Conservation (phyloP, 2,113 vertebrate genomes). For the Ancistrus triradiatus region DNA sequence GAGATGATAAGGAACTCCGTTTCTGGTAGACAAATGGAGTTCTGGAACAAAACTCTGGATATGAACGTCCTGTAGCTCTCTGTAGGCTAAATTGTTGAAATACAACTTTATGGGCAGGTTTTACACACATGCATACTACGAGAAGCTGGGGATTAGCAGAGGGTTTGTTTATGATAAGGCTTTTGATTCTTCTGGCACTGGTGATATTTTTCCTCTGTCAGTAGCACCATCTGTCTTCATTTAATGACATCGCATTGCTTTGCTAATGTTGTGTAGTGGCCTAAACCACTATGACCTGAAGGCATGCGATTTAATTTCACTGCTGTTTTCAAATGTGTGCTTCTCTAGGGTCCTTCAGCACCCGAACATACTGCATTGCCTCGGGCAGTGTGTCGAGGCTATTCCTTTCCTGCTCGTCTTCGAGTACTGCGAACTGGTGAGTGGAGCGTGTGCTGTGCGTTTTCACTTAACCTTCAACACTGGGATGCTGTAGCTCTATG, state of each 20-base stretch:
- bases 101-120: no score
- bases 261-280: background rate
- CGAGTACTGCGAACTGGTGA: conserved; percentile 96
- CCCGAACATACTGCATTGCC: conserved; percentile 90
- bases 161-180: no score
- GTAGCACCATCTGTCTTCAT: conserved; percentile 48
- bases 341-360: conserved; percentile 75
- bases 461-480: no score
- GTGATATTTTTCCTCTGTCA: conserved; percentile 2
- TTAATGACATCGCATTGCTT: conserved; percentile 27
- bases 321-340: conserved; percentile 23
- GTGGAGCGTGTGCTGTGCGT: no score
- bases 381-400: conserved; percentile 90
- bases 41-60: no score
- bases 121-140: no score
- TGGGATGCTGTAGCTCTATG: no score
- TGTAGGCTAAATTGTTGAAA: no score
- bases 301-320: conserved; percentile 1
- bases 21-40: no score
- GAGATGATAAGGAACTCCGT: no score
- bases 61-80: no score
- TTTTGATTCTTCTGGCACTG: background rate
- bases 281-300: background rate
- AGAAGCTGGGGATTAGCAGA: no score
- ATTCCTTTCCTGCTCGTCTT: conserved; percentile 92